Conservation (phyloP, 2,888 invertebrate species). For the Xanthia togata region DNA sequence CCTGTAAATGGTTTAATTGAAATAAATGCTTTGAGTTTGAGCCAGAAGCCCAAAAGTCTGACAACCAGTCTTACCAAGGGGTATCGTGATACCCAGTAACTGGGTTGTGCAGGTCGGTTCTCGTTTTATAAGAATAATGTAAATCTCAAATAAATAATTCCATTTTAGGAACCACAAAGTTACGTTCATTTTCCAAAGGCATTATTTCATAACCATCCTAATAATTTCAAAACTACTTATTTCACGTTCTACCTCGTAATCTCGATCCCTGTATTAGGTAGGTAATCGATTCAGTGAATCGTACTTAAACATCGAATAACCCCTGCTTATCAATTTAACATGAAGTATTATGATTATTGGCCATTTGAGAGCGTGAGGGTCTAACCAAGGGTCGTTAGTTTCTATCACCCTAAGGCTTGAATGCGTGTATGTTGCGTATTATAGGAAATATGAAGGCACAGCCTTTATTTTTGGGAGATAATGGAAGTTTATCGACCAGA, state of each 20-base stretch:
- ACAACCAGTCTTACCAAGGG: too few species aligned
- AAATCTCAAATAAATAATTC: background rate
- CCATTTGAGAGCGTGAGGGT: constrained; percentile 44
- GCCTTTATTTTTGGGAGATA: constrained; percentile 10
- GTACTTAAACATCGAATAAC: constrained; percentile 49
- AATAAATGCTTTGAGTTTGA: too few species aligned
- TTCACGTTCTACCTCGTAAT: constrained; percentile 24
- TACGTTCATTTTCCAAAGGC: background rate
- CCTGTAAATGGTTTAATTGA: too few species aligned
- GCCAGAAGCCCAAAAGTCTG: too few species aligned
- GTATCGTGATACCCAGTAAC: too few species aligned
- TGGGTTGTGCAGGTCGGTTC: too few species aligned
- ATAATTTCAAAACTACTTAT: constrained; percentile 49
- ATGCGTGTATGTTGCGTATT: constrained; percentile 23
- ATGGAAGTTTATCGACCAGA: background rate
- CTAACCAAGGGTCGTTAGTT: constrained; percentile 34
- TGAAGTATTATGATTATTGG: constrained; percentile 59
- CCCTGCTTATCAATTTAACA: constrained; percentile 65
- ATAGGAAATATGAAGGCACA: constrained; percentile 1
- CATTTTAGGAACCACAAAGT: background rate
- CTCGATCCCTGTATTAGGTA: constrained; percentile 25
- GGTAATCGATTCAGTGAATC: constrained; percentile 55
- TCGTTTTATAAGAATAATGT: too few species aligned
- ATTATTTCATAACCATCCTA: constrained; percentile 20
- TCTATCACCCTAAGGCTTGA: constrained; percentile 38